These are phyloP conservation scores for Anagrus nilaparvatae DNA, from an alignment of 1,140 invertebrate genomes.

Conservation along the genomic window DNA sequence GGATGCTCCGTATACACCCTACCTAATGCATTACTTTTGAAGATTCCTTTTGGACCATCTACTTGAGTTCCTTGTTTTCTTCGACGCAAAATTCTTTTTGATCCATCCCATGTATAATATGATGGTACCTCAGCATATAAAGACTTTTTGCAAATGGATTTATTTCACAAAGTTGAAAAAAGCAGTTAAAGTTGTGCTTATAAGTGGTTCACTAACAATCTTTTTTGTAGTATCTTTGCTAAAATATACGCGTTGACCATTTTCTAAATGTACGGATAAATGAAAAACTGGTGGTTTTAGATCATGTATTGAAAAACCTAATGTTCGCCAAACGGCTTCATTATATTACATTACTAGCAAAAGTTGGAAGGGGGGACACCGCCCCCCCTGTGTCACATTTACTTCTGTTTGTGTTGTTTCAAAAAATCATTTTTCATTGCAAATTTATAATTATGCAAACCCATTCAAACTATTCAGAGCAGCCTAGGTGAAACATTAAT, in stretches of 20 bases:
- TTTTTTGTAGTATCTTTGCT: background rate
- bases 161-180: slow-evolving; percentile 16
- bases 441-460: too few relatives aligned
- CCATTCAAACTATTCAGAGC: too few relatives aligned
- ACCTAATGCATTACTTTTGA: background rate
- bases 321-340: slow-evolving; percentile 39
- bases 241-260: background rate
- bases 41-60: background rate
- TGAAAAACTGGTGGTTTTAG: slow-evolving; percentile 34
- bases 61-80: slow-evolving; percentile 14
- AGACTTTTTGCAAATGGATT: slow-evolving; percentile 22
- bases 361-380: too few relatives aligned
- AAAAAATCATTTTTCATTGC: too few relatives aligned
- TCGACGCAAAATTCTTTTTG: slow-evolving; percentile 19
- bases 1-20: background rate
- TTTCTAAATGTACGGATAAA: slow-evolving; percentile 36
- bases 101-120: slow-evolving; percentile 23
- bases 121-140: slow-evolving; percentile 20
- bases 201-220: background rate
- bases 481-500: too few relatives aligned
- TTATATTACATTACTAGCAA: too few relatives aligned
- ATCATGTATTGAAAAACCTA: slow-evolving; percentile 36
- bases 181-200: slow-evolving; percentile 19
- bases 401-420: too few relatives aligned
- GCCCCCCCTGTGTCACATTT: too few relatives aligned